Evolutionary conservation across 2,113 vertebrate species (phyloP), one percentile per base, ranked within the genome.

Genomic region (Melanocharis versteri): DNA sequence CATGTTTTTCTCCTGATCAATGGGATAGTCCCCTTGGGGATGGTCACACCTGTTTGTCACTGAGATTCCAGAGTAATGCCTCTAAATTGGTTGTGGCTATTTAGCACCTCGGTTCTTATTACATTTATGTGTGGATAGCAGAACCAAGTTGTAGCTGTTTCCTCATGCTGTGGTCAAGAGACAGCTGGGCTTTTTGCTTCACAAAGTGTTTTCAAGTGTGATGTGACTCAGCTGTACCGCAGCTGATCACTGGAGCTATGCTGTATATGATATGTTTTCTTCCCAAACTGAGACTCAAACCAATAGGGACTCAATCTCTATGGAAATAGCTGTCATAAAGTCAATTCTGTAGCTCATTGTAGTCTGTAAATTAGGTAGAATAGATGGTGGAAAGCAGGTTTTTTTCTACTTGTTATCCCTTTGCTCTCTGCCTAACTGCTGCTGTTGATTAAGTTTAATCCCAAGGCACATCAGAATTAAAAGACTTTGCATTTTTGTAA

Each of bases 371-470:
- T 95, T 92, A 80, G 45, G 20, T 50, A 70, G 37, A 94, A 73
- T 91, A 83, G 70, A 65, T 83, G 45, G 31, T 72, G 44, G 27
- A 88, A 79, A 70, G n/a, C n/a, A 37, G n/a, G 30, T 31, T 83
- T 95, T 88, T 45, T 90, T 28, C 27, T 90, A 6, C 35, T 80
- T 85, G 47, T 83, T 86, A 83, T 88, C 53, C 58, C 57, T 69
- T 90, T 80, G n/a, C 83, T 95, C n/a, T 83, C 40, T 80, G 37
- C 48, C 40, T 86, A 90, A 88, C 91, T 90, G 76, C 53, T 90
- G 83, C 62, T 96, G 71, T 92, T 90, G 88, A 90, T 92, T 90
- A 92, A 88, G 48, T 86, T 80, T 90, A 86, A 86, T 94, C 96
- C 91, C 86, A 80, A 87, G 81, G 42, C 64, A 73, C 83, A 66